Conservation (phyloP, 2,888 invertebrate species). For the Hydriomena furcata region DNA sequence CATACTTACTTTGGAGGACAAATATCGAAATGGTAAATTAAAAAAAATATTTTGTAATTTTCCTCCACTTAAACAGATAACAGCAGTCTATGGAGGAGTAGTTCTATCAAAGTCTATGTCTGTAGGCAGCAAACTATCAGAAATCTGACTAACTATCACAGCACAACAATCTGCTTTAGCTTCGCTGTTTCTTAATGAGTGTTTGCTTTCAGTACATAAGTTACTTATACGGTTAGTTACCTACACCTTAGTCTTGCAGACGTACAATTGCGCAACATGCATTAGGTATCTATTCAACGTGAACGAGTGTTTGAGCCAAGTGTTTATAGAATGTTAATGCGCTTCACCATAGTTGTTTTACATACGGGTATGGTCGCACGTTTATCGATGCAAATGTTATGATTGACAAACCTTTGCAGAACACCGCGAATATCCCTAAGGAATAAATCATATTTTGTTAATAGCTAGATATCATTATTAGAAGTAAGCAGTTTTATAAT, state of each 20-base stretch:
- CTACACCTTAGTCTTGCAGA: slow-evolving; percentile 18
- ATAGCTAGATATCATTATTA: too few species aligned
- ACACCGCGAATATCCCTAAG: slow-evolving; percentile 5
- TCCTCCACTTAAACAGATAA: too few species aligned
- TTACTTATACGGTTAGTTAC: not conserved
- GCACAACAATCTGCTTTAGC: slow-evolving; percentile 14
- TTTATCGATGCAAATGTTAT: slow-evolving; percentile 46
- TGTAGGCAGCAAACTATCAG: too few species aligned
- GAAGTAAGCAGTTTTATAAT: too few species aligned
- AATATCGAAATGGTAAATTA: too few species aligned
- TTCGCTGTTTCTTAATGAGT: slow-evolving; percentile 15
- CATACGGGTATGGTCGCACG: slow-evolving; percentile 48
- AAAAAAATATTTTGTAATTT: too few species aligned
- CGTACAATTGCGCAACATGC: slow-evolving; percentile 47
- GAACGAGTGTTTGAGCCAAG: slow-evolving; percentile 44
- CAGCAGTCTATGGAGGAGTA: too few species aligned
- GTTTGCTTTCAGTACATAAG: slow-evolving; percentile 4
- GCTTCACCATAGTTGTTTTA: too few species aligned
- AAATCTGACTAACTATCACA: too few species aligned
- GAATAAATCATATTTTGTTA: too few species aligned
- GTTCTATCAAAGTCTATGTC: too few species aligned
- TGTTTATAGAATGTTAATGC: slow-evolving; percentile 66
- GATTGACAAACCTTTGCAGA: slow-evolving; percentile 1
- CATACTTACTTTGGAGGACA: too few species aligned
- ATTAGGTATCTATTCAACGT: slow-evolving; percentile 58